Evolutionary conservation across 2,797 vertebrate species (phyloP).

Genomic region (Channa striata): DNA sequence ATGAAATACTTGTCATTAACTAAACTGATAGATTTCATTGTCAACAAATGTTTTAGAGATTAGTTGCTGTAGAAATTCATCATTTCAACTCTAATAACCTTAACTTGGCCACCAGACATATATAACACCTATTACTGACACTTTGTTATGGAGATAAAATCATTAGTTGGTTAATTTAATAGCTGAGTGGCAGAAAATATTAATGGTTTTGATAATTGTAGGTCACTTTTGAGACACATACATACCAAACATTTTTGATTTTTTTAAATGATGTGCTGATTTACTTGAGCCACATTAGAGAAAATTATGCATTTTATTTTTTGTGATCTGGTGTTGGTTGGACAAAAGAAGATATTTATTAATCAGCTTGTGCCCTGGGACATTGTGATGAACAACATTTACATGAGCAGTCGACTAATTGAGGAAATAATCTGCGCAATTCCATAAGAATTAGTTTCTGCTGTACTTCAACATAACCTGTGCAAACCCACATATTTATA

Average conservation of each 20-base stretch:
- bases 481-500: not conserved
- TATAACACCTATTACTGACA: too few species aligned
- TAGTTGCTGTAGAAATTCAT: too few species aligned
- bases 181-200: too few species aligned
- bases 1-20: not conserved
- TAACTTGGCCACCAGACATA: too few species aligned
- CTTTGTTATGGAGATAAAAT: not conserved
- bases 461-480: not conserved
- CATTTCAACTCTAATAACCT: too few species aligned
- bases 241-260: not conserved
- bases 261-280: not conserved
- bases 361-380: not conserved
- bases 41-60: too few species aligned
- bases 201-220: not conserved
- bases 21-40: not conserved
- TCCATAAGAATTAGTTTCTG: not conserved
- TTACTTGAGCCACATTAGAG: not conserved
- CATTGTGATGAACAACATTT: too few species aligned
- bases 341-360: not conserved
- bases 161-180: not conserved
- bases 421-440: not conserved
- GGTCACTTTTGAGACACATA: not conserved
- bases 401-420: too few species aligned
- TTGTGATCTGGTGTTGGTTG: not conserved
- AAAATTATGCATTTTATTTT: not conserved